Evolutionary conservation across 2,797 vertebrate genomes (phyloP), one percentile per base, ranked within the genome.

Genomic region (Rhinichthys osculus): DNA sequence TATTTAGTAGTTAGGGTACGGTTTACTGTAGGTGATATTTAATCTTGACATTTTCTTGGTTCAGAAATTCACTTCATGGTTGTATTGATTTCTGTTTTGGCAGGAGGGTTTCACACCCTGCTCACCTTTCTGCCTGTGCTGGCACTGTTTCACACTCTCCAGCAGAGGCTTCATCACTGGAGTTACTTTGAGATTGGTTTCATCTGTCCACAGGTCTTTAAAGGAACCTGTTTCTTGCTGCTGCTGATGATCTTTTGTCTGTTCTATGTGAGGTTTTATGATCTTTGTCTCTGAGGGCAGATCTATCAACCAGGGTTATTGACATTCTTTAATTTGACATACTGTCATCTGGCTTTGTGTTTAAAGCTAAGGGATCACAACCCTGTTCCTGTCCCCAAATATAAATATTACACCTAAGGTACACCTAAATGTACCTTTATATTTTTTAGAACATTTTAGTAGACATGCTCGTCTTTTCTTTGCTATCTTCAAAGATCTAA

Each of bases 281-380:
- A 23, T 47, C 21, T 81, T 81, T 77, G 74, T 79, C 83, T 86
- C 66, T 9, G 23, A 81, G 59, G 50, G 35, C 19, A 42, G 54
- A 23, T 78, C 33, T 66, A 38, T 83, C 74, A 73, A 62, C 35
- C 23, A 30, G 47, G 14, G 69, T 87, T 87, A 89, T 83, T 67
- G 83, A 67, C 79, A 84, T 81, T 70, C 44, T 85, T 85, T 85
- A 66, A 88, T 88, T 83, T 77, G 76, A 21, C 47, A 80, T 44
- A 16, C 69, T 79, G 27, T 79, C n/a, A 11, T 52, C 27, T 54
- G 35, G 52, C 38, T 62, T 85, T 85, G 74, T 69, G 74, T 77
- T 69, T 52, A 33, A 80, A 27, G 21, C 30, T 62, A 33, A 71
- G 10, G 7, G 5, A 11, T 40, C 21, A 40, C 52, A 44, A 62